phyloP scores from a whole-genome alignment of 2,888 invertebrate genomes.

The Dastarcus helophoroides region DNA sequence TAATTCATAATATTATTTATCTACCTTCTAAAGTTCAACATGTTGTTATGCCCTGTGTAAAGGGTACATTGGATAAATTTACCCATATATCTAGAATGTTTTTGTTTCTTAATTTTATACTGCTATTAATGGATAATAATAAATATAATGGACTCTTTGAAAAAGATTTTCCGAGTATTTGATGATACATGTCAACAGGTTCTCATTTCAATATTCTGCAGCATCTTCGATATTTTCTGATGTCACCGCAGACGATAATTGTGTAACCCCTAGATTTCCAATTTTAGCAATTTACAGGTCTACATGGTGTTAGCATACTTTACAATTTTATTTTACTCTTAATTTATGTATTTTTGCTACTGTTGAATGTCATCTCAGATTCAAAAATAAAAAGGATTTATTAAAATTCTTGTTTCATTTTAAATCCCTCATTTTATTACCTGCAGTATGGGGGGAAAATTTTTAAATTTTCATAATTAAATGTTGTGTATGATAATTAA shows the following conservation, averaged over 20 bases:
- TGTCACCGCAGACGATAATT: no score
- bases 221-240: no score
- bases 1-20: no score
- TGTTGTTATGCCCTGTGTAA: no score
- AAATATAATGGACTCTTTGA: slow-evolving; percentile 19
- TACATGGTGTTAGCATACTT: background rate
- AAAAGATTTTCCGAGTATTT: slow-evolving; percentile 15
- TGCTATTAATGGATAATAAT: slow-evolving; percentile 18
- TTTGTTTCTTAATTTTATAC: slow-evolving; percentile 18
- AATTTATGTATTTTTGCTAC: slow-evolving; percentile 11
- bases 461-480: no score
- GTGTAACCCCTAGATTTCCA: slow-evolving; percentile 7
- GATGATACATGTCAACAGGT: slow-evolving; percentile 14
- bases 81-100: slow-evolving; percentile 25
- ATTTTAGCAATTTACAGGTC: background rate
- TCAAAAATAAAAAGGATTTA: no score
- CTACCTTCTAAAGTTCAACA: no score
- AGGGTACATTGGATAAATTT: no score
- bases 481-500: no score
- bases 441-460: no score
- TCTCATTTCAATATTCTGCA: slow-evolving; percentile 1
- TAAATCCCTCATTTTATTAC: no score
- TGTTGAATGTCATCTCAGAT: slow-evolving; percentile 28
- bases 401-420: no score
- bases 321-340: slow-evolving; percentile 8